Base-by-base conservation (phyloP, 1,140 invertebrate genomes). In the Leguminivora glycinivorella region DNA sequence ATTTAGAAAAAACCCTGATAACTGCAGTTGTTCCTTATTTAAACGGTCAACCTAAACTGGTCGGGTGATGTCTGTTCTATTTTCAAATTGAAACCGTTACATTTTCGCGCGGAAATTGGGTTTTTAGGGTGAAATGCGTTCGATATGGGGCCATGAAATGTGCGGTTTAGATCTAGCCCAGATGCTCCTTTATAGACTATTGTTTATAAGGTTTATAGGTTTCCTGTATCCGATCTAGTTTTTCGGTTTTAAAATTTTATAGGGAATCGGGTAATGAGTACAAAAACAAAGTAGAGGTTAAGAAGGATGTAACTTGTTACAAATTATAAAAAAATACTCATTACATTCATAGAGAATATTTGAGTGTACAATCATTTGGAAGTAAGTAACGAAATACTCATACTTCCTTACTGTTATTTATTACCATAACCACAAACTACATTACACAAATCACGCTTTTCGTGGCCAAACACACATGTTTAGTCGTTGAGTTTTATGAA, bases 101-200 rank as follows among this genome's bases (percentile, higher is more conserved):
- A 72, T 60, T 73, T 73, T 70, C 68, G 14, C 58, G 22, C 40
- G 19, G 63, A 79, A 81, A 79, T 80, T 75, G 34, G 81, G 81
- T 83, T 83, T 83, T 71, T 77, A 70, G 81, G 79, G 77, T 81
- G 78, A 83, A 80, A 83, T 73, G 25, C 43, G 40, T 56, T 25
- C 47, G 47, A 69, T 47, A 26, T 56, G 25, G 67, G 67, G 67
- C 67, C 43, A 56, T 29, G 26, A 69, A 69, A 69, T 7, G 12
- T 14, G 67, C 40, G n/a, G 70, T 56, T 34, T 73, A 71, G 43
- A 38, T 24, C 22, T 60, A 63, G 25, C n/a, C n/a, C 58, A 63
- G 58, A 63, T 63, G 58, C 19, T 63, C 1, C 14, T 26, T 60
- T n/a, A 60, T 63, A 17, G 31, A 12, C 26, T 63, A 17, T 26